Evolutionary conservation across 2,797 vertebrate species (phyloP).

Genomic region (Rhodeus uyekii): DNA sequence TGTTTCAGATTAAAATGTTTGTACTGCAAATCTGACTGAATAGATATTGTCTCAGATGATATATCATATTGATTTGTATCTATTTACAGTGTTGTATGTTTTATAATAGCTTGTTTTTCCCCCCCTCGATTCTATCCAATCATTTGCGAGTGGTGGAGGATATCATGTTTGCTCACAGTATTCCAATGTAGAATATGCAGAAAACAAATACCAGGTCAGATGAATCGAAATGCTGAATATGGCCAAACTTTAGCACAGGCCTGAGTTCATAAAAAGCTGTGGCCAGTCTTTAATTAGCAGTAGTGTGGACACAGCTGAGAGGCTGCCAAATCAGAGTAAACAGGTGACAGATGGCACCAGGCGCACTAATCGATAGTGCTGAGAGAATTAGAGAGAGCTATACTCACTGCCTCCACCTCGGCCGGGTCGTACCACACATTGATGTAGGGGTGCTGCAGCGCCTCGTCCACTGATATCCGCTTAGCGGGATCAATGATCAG

Average conservation of each 20-base stretch:
- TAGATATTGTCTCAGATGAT: neutral
- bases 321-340: conserved; percentile 52
- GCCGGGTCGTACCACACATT: conserved; percentile 99
- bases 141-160: neutral
- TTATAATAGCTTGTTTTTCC: neutral
- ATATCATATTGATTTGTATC: neutral
- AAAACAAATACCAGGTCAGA: neutral
- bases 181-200: neutral
- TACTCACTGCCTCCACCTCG: conserved; percentile 97
- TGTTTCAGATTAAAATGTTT: neutral
- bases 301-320: conserved; percentile 8
- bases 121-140: neutral
- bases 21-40: neutral
- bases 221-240: neutral
- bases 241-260: neutral
- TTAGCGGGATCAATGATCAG: conserved; percentile 97
- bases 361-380: conserved; percentile 53
- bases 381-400: conserved; percentile 48
- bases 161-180: neutral
- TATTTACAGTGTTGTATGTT: neutral
- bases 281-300: neutral
- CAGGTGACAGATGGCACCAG: conserved; percentile 42
- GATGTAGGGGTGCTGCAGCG: conserved; percentile 98
- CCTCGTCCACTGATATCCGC: conserved; percentile 98
- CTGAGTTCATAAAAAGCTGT: neutral